Conservation (phyloP, 2,888 invertebrate species). For the Drosophila merina region DNA sequence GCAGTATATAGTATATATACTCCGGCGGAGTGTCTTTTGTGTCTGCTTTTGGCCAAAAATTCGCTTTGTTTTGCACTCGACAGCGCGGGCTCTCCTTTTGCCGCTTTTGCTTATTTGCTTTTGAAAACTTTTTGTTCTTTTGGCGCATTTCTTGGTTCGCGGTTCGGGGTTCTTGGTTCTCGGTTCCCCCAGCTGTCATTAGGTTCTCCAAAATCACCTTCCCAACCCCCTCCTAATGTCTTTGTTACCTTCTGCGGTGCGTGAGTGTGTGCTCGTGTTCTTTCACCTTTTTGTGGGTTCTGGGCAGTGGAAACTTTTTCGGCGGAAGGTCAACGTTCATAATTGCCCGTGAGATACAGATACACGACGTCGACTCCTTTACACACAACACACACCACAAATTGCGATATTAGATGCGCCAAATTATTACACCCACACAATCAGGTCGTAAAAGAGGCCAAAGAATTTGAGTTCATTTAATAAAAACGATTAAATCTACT, state of each 20-base stretch:
- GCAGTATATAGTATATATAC: slow-evolving; percentile 6
- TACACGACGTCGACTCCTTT: slow-evolving; percentile 23
- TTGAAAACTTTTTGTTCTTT: slow-evolving; percentile 48
- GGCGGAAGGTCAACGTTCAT: slow-evolving; percentile 73
- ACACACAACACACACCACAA: neutral
- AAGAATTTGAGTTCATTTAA: too few species aligned
- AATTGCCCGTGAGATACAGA: slow-evolving; percentile 46
- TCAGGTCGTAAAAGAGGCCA: neutral
- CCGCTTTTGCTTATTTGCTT: slow-evolving; percentile 51
- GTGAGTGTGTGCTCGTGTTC: slow-evolving; percentile 46
- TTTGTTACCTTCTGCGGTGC: slow-evolving; percentile 34
- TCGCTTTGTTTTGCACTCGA: slow-evolving; percentile 41
- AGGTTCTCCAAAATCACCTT: slow-evolving; percentile 20
- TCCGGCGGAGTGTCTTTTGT: slow-evolving; percentile 23
- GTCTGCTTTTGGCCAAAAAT: slow-evolving; percentile 52
- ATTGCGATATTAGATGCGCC: slow-evolving; percentile 51
- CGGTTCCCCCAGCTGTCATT: slow-evolving; percentile 42
- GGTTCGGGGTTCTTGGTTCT: slow-evolving; percentile 13
- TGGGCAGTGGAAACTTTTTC: slow-evolving; percentile 60
- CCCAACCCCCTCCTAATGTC: slow-evolving; percentile 10
- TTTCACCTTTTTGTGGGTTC: slow-evolving; percentile 61
- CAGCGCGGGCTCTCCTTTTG: slow-evolving; percentile 26
- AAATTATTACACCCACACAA: slow-evolving; percentile 25
- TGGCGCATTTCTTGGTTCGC: slow-evolving; percentile 37
- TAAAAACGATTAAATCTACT: neutral